Base-by-base conservation (phyloP, 2,797 vertebrate genomes). In the Pachyuromys duprasi region DNA sequence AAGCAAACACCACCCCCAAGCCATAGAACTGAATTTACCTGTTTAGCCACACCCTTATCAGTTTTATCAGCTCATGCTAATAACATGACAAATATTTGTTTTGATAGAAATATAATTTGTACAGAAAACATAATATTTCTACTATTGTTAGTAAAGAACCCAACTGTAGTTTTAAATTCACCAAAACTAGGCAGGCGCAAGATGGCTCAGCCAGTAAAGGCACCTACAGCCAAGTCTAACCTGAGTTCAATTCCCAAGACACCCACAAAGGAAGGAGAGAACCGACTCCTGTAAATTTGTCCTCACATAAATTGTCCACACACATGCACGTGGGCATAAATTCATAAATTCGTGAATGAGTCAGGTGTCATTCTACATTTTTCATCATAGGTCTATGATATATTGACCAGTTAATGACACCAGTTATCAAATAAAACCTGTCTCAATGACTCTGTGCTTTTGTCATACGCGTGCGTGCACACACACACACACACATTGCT, bases 11-110 rank as follows among this genome's bases (percentile, higher is more conserved):
- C 14, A 17, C 55, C 18, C 39, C 62, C 89, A 86, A 90, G 7
- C 45, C 69, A 83, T 55, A 45, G 78, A 91, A 92, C 83, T 92
- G 31, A 86, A 81, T 2, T 39, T 94, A 65, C 2, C 36, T 92
- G 26, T 93, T 74, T 93, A 60, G 20, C 60, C 26, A 70, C 7
- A 90, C 53, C 7, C 79, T 86, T 96, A 39, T 90, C 28, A 92
- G 72, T 67, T 84, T 67, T 83, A 31, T 31, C 69, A 94, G 22
- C 72, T 72, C 49, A 87, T 93, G 33, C n/a, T 55, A 87, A 90
- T 60, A 90, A 90, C 36, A 81, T 45, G 55, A 95, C 84, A 88
- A 89, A 86, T 79, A 95, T 89, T 87, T 94, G n/a, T 89, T 94
- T 93, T 84, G 82, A 55, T 90, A 74, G 91, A 87, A 94, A 86